Percentiles rank a stretch among this genome's conserved stretches.
These are phyloP conservation scores for Emydoidea blandingii DNA, from an alignment of 2,797 vertebrate genomes.

Conservation along the genomic window DNA sequence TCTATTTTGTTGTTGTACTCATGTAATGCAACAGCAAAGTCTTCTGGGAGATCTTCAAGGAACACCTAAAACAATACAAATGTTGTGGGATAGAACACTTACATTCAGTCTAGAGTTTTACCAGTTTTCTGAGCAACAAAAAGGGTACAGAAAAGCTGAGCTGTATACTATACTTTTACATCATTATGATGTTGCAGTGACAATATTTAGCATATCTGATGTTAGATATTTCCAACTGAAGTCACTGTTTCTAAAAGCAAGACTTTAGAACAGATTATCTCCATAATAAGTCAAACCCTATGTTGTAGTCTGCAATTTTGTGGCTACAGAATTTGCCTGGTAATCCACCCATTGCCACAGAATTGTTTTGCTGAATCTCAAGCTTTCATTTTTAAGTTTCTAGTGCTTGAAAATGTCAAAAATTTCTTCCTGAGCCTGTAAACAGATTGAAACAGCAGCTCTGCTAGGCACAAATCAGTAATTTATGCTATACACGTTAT, in stretches of 20 bases:
- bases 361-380: background rate
- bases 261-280: background rate
- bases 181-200: background rate
- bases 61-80: conserved; percentile 3
- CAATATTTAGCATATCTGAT: background rate
- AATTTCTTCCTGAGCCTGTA: background rate
- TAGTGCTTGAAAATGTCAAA: background rate
- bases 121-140: background rate
- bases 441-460: background rate
- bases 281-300: background rate
- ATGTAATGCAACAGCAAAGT: conserved; percentile 39
- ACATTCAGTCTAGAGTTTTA: background rate
- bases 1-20: conserved; percentile 23
- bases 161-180: background rate
- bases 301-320: background rate
- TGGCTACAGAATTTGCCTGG: background rate
- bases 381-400: background rate
- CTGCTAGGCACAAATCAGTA: background rate
- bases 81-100: background rate
- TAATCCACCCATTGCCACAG: background rate
- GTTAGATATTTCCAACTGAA: background rate
- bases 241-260: background rate
- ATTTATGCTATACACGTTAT: background rate
- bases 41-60: conserved; percentile 26
- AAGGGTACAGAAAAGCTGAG: background rate